Conservation (phyloP, 2,113 vertebrate species). For the Aptenodytes forsteri region DNA sequence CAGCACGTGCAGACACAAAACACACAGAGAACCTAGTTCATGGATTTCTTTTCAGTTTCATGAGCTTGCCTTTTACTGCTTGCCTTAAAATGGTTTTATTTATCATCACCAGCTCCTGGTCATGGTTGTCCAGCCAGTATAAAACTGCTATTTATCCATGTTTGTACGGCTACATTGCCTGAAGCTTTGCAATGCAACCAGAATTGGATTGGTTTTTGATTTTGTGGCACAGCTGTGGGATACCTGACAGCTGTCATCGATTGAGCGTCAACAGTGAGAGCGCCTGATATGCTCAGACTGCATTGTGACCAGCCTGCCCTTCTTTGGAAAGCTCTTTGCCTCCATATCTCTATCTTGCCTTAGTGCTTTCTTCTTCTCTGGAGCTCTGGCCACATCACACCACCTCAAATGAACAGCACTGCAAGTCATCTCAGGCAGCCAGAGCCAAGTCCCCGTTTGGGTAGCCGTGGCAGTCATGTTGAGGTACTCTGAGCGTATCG, state of each 20-base stretch:
- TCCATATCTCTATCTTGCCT: neutral
- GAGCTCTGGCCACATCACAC: neutral
- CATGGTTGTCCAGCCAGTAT: neutral
- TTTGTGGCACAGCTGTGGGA: neutral
- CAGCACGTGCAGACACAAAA: neutral
- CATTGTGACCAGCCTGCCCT: neutral
- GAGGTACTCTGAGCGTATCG: accelerated
- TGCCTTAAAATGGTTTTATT: neutral
- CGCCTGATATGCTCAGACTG: no score
- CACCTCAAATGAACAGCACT: neutral
- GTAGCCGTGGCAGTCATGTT: neutral
- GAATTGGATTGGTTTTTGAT: neutral
- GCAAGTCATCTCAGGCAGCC: neutral
- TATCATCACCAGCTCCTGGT: neutral
- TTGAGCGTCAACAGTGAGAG: neutral
- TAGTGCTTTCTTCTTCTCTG: neutral
- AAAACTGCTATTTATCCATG: neutral
- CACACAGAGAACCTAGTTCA: neutral
- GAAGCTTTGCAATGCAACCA: neutral
- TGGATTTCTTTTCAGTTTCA: neutral
- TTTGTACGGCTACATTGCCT: neutral
- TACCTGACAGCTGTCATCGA: neutral
- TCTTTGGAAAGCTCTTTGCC: neutral
- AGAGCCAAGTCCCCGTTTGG: neutral
- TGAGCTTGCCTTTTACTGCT: neutral